Base-by-base conservation (phyloP, 2,113 vertebrate species). In the Chamaetylas fuelleborni region DNA sequence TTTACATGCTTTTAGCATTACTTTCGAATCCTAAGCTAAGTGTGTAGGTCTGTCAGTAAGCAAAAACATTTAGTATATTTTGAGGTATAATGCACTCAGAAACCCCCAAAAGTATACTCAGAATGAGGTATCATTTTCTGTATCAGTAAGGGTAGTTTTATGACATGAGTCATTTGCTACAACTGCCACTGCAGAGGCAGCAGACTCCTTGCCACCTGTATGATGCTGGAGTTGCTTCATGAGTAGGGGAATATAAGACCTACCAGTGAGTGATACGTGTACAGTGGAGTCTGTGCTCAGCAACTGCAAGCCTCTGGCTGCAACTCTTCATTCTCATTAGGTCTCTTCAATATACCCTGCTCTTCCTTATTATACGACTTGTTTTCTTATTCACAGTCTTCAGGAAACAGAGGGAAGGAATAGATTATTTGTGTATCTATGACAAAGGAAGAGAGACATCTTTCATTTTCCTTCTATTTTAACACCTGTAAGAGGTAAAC, bases 321-420 rank as follows among this genome's bases (percentile, higher is more conserved):
- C 60, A 91, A 19, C 61, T 85, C 78, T 76, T 89, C n/a, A 26
- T 87, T 82, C 25, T 69, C 58, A 42, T 86, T 90, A 57, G 38
- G 25, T 73, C 12, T 76, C 43, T 69, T 60, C 16, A 42, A 33
- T 83, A 70, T 50, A 50, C 73, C 60, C 60, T 77, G 58, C 23
- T 51, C 25, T 86, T 92, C 69, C 57, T 23, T 82, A 4, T 67
- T 82, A 38, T 29, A 65, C 38, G 18, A 25, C 25, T 40, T 48
- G 16, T 69, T 77, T 88, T 50, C 38, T 54, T 81, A 83, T 86
- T 80, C 62, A 58, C 42, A 54, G 12, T 11, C 60, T 88, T 79
- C 33, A 26, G 33, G 58, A 34, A 94, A 33, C 15, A 82, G 53
- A 69, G 53, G 25, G 14, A 92, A 76, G 26, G 28, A 80, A 43